Conservation (phyloP, 2,113 vertebrate genomes). For the Aspidoscelis tigris region DNA sequence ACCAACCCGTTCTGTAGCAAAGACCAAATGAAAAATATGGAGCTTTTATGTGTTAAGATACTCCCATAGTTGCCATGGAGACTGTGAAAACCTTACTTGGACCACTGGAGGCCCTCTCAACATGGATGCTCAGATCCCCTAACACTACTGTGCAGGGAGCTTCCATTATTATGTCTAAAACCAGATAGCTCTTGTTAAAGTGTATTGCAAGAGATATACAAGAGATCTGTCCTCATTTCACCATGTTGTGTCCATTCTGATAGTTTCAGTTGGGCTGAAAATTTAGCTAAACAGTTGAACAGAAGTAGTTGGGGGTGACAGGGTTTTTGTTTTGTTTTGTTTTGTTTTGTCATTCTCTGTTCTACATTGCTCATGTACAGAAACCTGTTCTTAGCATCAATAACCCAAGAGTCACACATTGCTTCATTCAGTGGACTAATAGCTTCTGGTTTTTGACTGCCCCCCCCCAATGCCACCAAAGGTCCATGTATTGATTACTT, state of each 20-base stretch:
- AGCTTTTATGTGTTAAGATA: no score
- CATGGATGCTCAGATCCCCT: no score
- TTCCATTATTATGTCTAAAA: no score
- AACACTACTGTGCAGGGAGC: no score
- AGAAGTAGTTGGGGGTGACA: no score
- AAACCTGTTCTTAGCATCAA: conserved; percentile 43
- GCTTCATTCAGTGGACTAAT: not conserved
- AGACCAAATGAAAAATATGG: no score
- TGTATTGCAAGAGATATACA: conserved; percentile 20
- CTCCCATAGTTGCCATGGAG: no score
- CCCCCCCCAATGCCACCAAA: not conserved
- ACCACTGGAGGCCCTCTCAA: no score
- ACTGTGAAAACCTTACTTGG: no score
- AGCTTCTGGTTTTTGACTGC: not conserved
- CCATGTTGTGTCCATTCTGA: conserved; percentile 45
- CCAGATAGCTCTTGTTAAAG: not conserved
- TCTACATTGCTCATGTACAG: conserved; percentile 36
- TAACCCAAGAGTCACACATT: no score
- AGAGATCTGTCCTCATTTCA: conserved; percentile 44
- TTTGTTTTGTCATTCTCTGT: conserved; percentile 61
- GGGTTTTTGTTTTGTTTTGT: no score
- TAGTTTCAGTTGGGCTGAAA: conserved; percentile 42
- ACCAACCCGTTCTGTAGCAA: no score
- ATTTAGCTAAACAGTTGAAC: conserved; percentile 52
- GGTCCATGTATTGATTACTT: not conserved